Evolutionary conservation across 2,113 vertebrate genomes (phyloP), one percentile per base, ranked within the genome.

Genomic region (Eubucco bourcierii): DNA sequence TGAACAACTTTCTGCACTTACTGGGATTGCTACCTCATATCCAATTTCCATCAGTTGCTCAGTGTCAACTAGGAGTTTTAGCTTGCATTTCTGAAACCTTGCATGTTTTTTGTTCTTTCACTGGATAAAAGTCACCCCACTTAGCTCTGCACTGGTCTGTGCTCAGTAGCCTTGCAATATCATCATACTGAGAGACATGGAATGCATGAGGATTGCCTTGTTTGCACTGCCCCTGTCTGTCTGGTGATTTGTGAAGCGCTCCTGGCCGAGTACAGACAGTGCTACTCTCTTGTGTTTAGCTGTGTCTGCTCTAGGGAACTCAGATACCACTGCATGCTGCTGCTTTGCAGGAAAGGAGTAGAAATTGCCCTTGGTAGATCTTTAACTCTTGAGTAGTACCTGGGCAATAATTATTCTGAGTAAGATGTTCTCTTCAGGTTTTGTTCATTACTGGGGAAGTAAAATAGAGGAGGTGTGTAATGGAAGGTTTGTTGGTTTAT

Each of bases 151-250:
- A 4, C 39, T 1, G 10, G 7, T 47, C 28, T 65, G 66, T 79
- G 28, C 67, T 46, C 11, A 15, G 59, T 33, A 68, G 82, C 58
- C 58, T 47, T 47, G 70, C 44, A 5, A 1, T 55, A 61, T 33
- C 29, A 1, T 12, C 1, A 0, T 53, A 23, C 55, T 2, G 1
- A 12, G 66, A 53, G 66, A 33, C 2, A 1, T 27, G 6, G 77
- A 53, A n/a, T 64, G 50, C 27, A 0, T 3, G 37, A 21, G 39
- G 7, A 33, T 15, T 83, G 63, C 71, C n/a, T 53, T 44, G 46
- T 55, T 50, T 65, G 71, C 63, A 16, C 39, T 25, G 1, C 2
- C 37, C 3, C 4, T 27, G 4, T 17, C 56, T 53, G 37, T 20
- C 58, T 41, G 23, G 28, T 46, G 72, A 10, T 37, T 53, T 33